Evolutionary conservation across 2,797 vertebrate genomes (phyloP), one percentile per base, ranked within the genome.

Genomic region (Gobio occitaniae): DNA sequence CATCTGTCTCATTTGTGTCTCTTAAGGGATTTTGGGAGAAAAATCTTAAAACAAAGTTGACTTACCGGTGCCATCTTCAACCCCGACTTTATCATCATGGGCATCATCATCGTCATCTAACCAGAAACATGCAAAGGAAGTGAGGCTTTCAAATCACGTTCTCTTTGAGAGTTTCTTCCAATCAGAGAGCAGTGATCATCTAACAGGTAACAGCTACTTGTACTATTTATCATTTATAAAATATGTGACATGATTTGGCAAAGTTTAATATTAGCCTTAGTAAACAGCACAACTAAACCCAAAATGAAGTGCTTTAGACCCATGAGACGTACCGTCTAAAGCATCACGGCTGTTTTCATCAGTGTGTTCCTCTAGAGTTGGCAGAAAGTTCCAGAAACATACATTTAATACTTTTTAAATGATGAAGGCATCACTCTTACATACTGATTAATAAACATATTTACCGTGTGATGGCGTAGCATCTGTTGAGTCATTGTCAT

Each of bases 31-130:
- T 52, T 50, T 16, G n/a, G 4, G 15, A n/a, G 38, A 9, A 8
- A 32, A 52, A 32, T 50, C 72, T 16, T 0, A 16, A 16, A 54
- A 12, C n/a, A 56, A 17, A 50, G 25, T 66, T 10, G 25, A 19
- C 38, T 88, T 87, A 90, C 88, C 87, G 3, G 88, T 88, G 74
- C 72, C 69, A 54, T 50, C 59, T 50, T 75, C 29, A 72, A 21
- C 75, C n/a, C 48, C 13, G 56, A 32, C 32, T 36, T 47, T 78
- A 48, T 70, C 78, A 72, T 48, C 77, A 29, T 77, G 84, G 29
- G 36, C 3, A 48, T 87, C 85, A 41, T 78, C 84, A 25, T 83
- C 84, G 7, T 83, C 85, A 44, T 75, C 87, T 80, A 79, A 69
- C 17, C 63, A 41, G 21, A 70, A 38, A 75, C 3, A 83, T 17